phyloP scores from a whole-genome alignment of 1,140 invertebrate genomes.

The Amphibalanus amphitrite region DNA sequence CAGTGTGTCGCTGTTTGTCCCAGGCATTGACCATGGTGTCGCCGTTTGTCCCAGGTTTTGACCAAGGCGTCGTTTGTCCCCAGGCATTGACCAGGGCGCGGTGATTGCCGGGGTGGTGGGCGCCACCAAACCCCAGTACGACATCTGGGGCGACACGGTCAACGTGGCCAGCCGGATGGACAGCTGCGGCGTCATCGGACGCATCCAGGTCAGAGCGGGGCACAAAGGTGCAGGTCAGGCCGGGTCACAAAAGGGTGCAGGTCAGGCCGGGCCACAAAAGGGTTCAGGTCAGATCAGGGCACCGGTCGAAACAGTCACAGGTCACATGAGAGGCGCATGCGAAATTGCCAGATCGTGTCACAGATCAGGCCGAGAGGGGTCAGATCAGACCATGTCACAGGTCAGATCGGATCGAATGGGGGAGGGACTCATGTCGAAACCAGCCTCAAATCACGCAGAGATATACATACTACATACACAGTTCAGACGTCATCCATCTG shows the following conservation, averaged over 20 bases:
- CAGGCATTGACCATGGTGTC: too few relatives aligned
- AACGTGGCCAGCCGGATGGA: constrained; percentile 92
- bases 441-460: too few relatives aligned
- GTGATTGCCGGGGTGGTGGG: constrained; percentile 88
- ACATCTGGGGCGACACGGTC: constrained; percentile 95
- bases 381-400: too few relatives aligned
- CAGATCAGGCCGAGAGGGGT: constrained; percentile 48
- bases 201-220: constrained; percentile 33
- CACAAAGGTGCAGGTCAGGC: not conserved
- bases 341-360: too few relatives aligned
- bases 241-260: not conserved
- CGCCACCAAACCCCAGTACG: constrained; percentile 92
- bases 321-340: not conserved
- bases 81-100: constrained; percentile 82
- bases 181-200: constrained; percentile 75
- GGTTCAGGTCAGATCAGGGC: not conserved
- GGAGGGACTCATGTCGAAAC: too few relatives aligned
- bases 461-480: too few relatives aligned
- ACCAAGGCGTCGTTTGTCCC: too few relatives aligned
- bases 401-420: too few relatives aligned
- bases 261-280: not conserved
- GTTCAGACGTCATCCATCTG: too few relatives aligned
- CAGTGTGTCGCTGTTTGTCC: too few relatives aligned
- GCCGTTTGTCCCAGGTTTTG: too few relatives aligned
- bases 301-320: constrained; percentile 17